Evolutionary conservation across 2,797 vertebrate species (phyloP), one percentile per base, ranked within the genome.

Genomic region (Halcyon smyrnensis): DNA sequence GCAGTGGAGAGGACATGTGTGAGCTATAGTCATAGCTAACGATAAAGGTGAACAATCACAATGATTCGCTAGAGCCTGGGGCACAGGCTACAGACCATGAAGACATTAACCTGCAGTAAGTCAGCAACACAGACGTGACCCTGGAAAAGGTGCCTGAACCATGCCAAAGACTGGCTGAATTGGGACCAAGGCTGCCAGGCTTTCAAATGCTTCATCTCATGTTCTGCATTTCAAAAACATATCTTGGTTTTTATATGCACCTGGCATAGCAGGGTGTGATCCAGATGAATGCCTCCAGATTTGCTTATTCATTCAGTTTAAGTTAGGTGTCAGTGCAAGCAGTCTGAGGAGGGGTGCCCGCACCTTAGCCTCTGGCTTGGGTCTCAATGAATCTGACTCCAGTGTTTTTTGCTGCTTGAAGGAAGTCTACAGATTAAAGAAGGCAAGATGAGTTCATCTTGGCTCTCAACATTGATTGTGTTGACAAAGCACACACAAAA

Each of bases 291-390:
- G 39, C 81, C 56, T 89, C 27, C 59, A 62, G 74, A 90, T 92
- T 95, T 89, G 56, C 43, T 83, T 93, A 56, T 83, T 94, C 60
- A 57, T 89, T 84, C 79, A 7, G 30, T 70, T 69, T 56, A 64
- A 76, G 51, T 70, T 51, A 60, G 90, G 70, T 87, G 92, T 90
- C 45, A 51, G 36, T 64, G 68, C 63, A 39, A 84, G 39, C 63
- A 76, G 20, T 56, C 70, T 79, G 45, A 88, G 79, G 57, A 68
- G 63, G 63, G 54, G 12, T 87, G 46, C 36, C 56, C 0, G 0
- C 74, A 56, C 88, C 83, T 96, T 94, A 48, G 80, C 88, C 92
- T 95, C 70, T 76, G 74, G 80, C 74, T 76, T 82, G 39, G 23
- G 54, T 39, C 32, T 56, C 60, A 17, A 0, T 60, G n/a, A 87